A percentile compares a stretch with the other conserved stretches of the same genome.
phyloP scores from a whole-genome alignment of 2,888 invertebrate species.

The Nymphalis c-album region DNA sequence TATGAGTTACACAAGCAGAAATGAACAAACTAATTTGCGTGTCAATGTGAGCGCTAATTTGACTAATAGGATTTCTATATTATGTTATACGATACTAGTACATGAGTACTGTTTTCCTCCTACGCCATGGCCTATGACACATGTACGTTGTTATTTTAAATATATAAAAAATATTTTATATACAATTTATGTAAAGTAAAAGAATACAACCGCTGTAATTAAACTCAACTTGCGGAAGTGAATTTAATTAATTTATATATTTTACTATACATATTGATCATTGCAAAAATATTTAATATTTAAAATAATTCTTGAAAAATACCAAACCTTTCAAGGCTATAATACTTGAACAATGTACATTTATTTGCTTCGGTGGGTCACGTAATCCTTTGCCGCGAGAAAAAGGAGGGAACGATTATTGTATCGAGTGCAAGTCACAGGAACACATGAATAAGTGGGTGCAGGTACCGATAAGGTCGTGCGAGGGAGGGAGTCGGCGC shows the following conservation, averaged over 20 bases:
- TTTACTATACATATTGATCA: too few species aligned
- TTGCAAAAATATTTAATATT: neutral
- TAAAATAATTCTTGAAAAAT: neutral
- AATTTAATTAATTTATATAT: too few species aligned
- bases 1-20: constrained; percentile 4
- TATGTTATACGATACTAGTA: constrained; percentile 6
- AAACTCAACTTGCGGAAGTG: too few species aligned
- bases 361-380: neutral
- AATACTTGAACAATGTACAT: neutral
- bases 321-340: neutral
- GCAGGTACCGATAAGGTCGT: constrained; percentile 54
- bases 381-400: constrained; percentile 15
- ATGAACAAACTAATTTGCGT: constrained; percentile 27
- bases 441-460: constrained; percentile 59
- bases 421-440: constrained; percentile 62
- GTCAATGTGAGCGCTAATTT: constrained; percentile 18
- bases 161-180: neutral
- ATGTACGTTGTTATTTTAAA: neutral
- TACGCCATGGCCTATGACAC: constrained; percentile 6
- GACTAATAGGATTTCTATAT: constrained; percentile 29
- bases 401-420: constrained; percentile 39
- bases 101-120: constrained; percentile 3
- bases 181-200: neutral
- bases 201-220: too few species aligned
- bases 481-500: constrained; percentile 52